Base-by-base conservation (phyloP, 2,113 vertebrate species). In the Anhinga anhinga region DNA sequence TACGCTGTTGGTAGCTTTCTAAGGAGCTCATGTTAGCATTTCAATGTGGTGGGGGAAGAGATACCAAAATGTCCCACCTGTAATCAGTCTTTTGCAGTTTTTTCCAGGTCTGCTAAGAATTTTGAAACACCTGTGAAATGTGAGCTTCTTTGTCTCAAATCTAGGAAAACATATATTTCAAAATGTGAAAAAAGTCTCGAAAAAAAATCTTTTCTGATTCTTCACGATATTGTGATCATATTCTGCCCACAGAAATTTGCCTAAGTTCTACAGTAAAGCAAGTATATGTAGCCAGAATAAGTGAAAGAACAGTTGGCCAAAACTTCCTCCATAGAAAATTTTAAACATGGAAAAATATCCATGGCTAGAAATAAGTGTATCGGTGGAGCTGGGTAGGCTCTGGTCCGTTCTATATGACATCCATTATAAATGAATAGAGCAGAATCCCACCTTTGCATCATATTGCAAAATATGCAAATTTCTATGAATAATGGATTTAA, bases 401-500 rank as follows among this genome's bases (percentile, higher is more conserved):
- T 1, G 5, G 32, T 59, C 73, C 44, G n/a, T 66, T 52, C 55
- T 70, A 13, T 50, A 38, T 20, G 19, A 47, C 55, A 38, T 9
- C 32, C 5, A 7, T 42, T 53, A 19, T 63, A 88, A 81, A 1
- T 66, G 20, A 86, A 88, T 63, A 70, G 17, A 80, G 38, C 50
- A 92, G 74, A 86, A 90, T 71, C 67, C 47, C 55, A 90, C 74
- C 45, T 86, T 94, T 73, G 79, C 53, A 80, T 80, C 71, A 29
- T 45, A 73, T 12, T 58, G 53, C 56, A 92, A 80, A 86, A 80
- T 55, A 93, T 66, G 82, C 49, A 95, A 80, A 94, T 90, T 53
- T 92, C 36, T 36, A 44, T 94, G 85, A 94, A 92, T 90, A 95
- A 94, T 47, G 69, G 58, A 88, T 88, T 92, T 96, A 96, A 96